Evolutionary conservation across 2,797 vertebrate species (phyloP), one percentile per base, ranked within the genome.

Genomic region (Vultur gryphus): DNA sequence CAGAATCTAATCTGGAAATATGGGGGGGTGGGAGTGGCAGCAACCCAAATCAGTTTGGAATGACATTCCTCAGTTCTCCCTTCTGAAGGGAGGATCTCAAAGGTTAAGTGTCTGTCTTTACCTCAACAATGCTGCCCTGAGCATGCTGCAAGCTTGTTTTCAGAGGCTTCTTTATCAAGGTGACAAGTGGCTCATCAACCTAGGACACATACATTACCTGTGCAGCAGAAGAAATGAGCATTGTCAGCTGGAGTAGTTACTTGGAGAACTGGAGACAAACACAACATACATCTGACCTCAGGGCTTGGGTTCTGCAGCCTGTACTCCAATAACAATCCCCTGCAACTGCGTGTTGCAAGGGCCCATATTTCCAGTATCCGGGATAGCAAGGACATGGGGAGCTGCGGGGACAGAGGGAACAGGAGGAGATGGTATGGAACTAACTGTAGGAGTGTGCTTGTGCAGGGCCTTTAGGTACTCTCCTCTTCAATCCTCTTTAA

Each of bases 141-240:
- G 97, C 18, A 39, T 97, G 39, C 87, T 99, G 99, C 55, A 99
- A 95, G 88, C 98, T 98, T 83, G 96, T 98, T 93, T 97, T 98
- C 48, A 93, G 92, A 51, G 48, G 95, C 95, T 96, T 98, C 89
- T 99, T 98, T 86, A 98, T 95, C 97, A 98, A 96, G 10, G 97
- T 95, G 51, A 99, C 78, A 28, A 97, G 88, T 23, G 96, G 66
- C 77, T 99, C 98, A 33, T 99, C 99, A 14, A 99, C 98, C 87
- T 97, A 98, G 20, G 98, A 99, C 66, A 99, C 98, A 7, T 98
- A 98, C 49, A 99, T 97, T 78, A 98, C 41, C 46, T 97, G 98
- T 98, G 41, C 41, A 67, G 61, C 37, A 75, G 77, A 81, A 94
- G 58, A 75, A 86, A 66, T 54, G n/a, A 90, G 29, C 43, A 54